A percentile compares a stretch with the other conserved stretches of the same genome.
Evolutionary conservation across 1,140 invertebrate genomes (phyloP).

Genomic region (Tetramorium alpestre): DNA sequence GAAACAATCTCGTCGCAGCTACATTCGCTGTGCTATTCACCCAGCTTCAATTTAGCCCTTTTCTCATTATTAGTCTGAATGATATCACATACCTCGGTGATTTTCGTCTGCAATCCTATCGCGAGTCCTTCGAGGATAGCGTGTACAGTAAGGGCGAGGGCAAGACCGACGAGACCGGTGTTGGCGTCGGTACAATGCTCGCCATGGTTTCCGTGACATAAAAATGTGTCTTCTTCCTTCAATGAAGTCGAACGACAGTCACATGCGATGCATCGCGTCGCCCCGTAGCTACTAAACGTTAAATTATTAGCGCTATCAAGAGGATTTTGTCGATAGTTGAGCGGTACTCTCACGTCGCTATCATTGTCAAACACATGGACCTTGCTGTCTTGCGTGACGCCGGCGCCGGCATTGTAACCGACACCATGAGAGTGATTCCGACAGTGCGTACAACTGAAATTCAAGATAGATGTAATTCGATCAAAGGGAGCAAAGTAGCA

Average conservation of each 20-base stretch:
- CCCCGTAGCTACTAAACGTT: constrained; percentile 50
- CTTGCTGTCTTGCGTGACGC: background rate
- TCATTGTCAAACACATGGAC: background rate
- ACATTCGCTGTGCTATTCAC: background rate
- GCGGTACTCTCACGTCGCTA: constrained; percentile 20
- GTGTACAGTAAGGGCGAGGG: constrained; percentile 91
- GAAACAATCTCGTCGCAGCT: background rate
- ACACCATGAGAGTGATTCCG: constrained; percentile 38
- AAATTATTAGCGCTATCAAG: background rate
- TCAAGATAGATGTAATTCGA: constrained; percentile 17
- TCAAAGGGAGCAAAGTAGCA: constrained; percentile 1
- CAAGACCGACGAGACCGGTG: constrained; percentile 87
- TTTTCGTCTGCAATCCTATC: constrained; percentile 90
- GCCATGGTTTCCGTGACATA: constrained; percentile 88
- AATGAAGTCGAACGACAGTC: constrained; percentile 52
- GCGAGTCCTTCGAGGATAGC: constrained; percentile 93
- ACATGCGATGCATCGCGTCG: background rate
- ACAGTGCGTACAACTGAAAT: constrained; percentile 53
- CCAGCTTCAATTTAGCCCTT: background rate
- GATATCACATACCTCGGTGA: constrained; percentile 86
- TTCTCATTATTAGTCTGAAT: background rate
- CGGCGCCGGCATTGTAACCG: constrained; percentile 8
- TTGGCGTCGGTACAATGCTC: constrained; percentile 87
- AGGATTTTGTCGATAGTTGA: constrained; percentile 37
- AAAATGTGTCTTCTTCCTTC: constrained; percentile 85